A percentile compares a stretch with the other conserved stretches of the same genome.
These are phyloP conservation scores for Lithosia quadra DNA, from an alignment of 2,888 invertebrate genomes.

Conservation along the genomic window DNA sequence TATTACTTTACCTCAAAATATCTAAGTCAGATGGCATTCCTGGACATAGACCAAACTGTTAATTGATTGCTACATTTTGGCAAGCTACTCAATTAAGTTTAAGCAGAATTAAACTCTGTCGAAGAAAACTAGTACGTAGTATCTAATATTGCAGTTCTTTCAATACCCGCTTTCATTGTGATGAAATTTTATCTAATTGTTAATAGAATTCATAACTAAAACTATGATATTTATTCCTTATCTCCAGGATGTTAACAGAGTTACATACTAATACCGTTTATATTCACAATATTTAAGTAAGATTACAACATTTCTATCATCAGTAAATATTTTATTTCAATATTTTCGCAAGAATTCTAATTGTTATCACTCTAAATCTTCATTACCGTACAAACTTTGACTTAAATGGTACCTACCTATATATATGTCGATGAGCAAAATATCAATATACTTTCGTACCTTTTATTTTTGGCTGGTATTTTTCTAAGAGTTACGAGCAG, in stretches of 20 bases:
- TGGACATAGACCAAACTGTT: no score
- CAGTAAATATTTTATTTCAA: constrained; percentile 13
- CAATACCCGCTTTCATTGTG: not conserved
- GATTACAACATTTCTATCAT: constrained; percentile 6
- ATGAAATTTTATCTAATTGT: not conserved
- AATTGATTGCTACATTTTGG: no score
- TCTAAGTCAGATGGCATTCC: no score
- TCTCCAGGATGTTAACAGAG: not conserved
- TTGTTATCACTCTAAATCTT: constrained; percentile 8
- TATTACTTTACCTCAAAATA: no score
- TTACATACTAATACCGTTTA: not conserved
- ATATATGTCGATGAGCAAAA: not conserved
- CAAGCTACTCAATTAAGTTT: no score
- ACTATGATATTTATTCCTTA: not conserved
- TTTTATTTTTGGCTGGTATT: not conserved
- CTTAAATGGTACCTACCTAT: constrained; percentile 12
- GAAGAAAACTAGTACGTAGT: no score
- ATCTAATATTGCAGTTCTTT: no score
- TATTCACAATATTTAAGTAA: constrained; percentile 3
- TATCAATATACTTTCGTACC: not conserved
- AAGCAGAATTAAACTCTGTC: no score
- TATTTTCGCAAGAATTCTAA: not conserved
- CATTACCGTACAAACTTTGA: constrained; percentile 5
- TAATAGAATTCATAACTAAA: not conserved
- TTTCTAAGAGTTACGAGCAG: not conserved